Conservation (phyloP, 2,113 vertebrate species). For the Percopsis transmontana region DNA sequence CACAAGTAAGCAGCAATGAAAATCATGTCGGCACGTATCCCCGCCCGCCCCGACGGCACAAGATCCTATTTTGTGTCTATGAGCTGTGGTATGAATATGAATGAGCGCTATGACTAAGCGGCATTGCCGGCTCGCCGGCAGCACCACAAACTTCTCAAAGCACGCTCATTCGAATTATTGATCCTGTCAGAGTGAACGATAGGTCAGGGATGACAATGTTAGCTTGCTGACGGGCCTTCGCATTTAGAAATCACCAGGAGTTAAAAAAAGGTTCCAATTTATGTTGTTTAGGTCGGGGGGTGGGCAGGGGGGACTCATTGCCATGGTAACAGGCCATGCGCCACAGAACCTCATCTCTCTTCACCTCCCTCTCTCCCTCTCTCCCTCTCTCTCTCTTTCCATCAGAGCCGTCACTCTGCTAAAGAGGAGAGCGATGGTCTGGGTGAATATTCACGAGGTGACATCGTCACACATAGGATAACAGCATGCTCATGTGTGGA, state of each 20-base stretch:
- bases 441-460: background rate
- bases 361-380: background rate
- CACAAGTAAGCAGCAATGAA: background rate
- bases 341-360: constrained; percentile 40
- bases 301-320: constrained; percentile 46
- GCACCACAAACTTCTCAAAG: constrained; percentile 23
- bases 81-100: constrained; percentile 46
- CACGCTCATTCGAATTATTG: constrained; percentile 11
- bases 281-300: constrained; percentile 58
- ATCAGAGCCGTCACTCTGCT: no score
- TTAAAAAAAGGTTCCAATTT: constrained; percentile 52
- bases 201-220: constrained; percentile 34
- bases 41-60: constrained; percentile 3
- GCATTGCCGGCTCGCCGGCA: constrained; percentile 13
- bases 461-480: background rate
- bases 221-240: background rate
- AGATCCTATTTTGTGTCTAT: constrained; percentile 25
- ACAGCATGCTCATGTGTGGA: no score
- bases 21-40: constrained; percentile 28
- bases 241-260: no score
- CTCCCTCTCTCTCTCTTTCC: background rate
- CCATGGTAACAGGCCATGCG: constrained; percentile 77
- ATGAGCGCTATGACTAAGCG: constrained; percentile 50
- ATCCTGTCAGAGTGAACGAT: background rate
- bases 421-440: background rate